Evolutionary conservation across 2,888 invertebrate species (phyloP), one percentile per base, ranked within the genome.

Genomic region (Nymphalis polychloros): DNA sequence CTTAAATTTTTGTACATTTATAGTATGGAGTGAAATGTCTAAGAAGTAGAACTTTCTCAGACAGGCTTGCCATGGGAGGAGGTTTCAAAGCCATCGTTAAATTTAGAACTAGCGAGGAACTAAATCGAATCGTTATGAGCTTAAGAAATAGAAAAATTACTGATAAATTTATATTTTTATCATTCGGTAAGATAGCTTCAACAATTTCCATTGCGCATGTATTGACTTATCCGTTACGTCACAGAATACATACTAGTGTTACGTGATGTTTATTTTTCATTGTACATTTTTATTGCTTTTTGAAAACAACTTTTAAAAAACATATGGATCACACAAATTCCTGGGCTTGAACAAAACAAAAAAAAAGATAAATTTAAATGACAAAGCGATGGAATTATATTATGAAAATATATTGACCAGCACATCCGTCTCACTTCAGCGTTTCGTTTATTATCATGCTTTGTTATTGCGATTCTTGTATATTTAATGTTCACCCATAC

Each of bases 141-240:
- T 53, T 53, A 27, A 16, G 16, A 17, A 7, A 53, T 16, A 13
- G 17, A 27, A 53, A 53, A 23, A 53, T 53, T 20, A 23, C 16
- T 27, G 27, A 53, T 53, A 53, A 53, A 16, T 53, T 53, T 16
- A 8, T 53, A 10, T 53, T 53, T 27, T 16, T 53, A 17, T 53
- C 53, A 53, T 53, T 53, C 17, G 53, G 53, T 53, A 27, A 53
- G 53, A 53, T 53, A 16, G 20, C 27, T 23, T 23, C 20, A 53
- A 23, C 20, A 20, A 23, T 53, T 53, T 53, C 16, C 20, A 53
- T 27, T 50, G 19, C 19, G 53, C 53, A 53, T 53, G 50, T 53
- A 16, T 23, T 27, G 41, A 41, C 10, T 41, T 41, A 13, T 41
- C 10, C 13, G 13, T 41, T 41, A 41, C 41, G 41, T 41, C 13